Evolutionary conservation across 2,113 vertebrate genomes (phyloP).

Genomic region (Ellobius talpinus): DNA sequence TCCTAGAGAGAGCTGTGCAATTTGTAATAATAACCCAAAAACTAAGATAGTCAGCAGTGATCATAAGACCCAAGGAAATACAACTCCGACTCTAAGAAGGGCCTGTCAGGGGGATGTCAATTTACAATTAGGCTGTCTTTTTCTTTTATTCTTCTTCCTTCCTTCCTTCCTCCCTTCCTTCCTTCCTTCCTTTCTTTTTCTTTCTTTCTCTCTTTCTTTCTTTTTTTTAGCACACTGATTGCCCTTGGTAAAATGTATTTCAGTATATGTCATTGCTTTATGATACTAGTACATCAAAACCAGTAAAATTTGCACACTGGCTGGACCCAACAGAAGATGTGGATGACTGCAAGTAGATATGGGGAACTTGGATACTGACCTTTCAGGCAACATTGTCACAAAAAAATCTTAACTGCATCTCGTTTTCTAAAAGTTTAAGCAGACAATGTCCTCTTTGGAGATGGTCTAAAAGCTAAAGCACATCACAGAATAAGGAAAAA

Average conservation of each 20-base stretch:
- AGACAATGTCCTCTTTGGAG: not conserved
- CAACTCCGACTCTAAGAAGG: not conserved
- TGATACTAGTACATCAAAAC: constrained; percentile 47
- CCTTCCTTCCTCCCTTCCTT: not conserved
- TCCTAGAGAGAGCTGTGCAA: not conserved
- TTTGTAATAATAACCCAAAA: not conserved
- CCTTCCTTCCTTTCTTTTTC: too few relatives aligned
- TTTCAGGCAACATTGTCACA: not conserved
- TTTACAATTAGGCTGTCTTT: constrained; percentile 57
- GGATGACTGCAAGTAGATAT: not conserved
- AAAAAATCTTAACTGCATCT: not conserved
- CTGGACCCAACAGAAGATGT: not conserved
- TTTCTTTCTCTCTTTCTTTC: too few relatives aligned
- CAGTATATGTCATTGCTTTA: not conserved
- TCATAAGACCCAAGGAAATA: not conserved
- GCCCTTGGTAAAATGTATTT: constrained; percentile 1
- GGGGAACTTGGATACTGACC: constrained; percentile 48
- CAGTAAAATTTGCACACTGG: constrained; percentile 34
- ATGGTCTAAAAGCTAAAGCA: not conserved
- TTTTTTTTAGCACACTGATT: not conserved
- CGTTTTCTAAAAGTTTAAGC: constrained; percentile 19
- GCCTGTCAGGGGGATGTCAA: constrained; percentile 62
- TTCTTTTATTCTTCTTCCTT: constrained; percentile 22
- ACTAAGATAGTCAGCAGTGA: not conserved
- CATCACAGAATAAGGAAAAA: not conserved